Evolutionary conservation across 2,888 invertebrate genomes (phyloP).

Genomic region (Acleris laterana): DNA sequence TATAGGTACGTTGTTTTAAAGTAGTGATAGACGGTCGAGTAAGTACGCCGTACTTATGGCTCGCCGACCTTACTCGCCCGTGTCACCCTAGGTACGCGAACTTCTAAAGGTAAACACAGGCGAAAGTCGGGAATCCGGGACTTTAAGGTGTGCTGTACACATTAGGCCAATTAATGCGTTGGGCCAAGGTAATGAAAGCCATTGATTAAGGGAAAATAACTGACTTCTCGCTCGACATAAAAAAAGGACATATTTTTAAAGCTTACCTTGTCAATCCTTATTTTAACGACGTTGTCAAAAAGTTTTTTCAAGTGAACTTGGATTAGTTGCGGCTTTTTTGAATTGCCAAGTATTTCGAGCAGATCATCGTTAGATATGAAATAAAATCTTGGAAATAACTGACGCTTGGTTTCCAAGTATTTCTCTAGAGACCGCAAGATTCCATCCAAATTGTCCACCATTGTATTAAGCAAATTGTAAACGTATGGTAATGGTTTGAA

Average conservation of each 20-base stretch:
- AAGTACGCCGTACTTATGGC: too few relatives aligned
- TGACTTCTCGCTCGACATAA: background rate
- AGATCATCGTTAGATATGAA: conserved; percentile 88
- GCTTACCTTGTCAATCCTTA: conserved; percentile 87
- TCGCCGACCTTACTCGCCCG: too few relatives aligned
- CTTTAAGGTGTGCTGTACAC: too few relatives aligned
- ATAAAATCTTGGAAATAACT: conserved; percentile 91
- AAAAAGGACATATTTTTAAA: background rate
- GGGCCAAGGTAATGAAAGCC: too few relatives aligned
- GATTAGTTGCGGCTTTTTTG: conserved; percentile 91
- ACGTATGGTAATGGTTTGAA: conserved; percentile 85
- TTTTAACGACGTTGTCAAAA: conserved; percentile 92
- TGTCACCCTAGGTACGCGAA: too few relatives aligned
- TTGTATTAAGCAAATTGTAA: conserved; percentile 87
- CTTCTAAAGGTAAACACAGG: too few relatives aligned
- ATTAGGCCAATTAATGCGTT: too few relatives aligned
- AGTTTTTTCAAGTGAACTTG: conserved; percentile 95
- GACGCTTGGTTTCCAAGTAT: conserved; percentile 95
- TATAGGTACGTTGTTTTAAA: too few relatives aligned
- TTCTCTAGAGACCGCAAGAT: conserved; percentile 93
- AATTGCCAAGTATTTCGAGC: conserved; percentile 93
- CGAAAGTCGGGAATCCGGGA: too few relatives aligned
- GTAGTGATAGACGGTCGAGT: too few relatives aligned
- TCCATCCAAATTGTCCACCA: conserved; percentile 90
- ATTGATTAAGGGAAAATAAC: too few relatives aligned